Conservation (phyloP, 2,888 invertebrate genomes). For the Lasioglossum marginatum region DNA sequence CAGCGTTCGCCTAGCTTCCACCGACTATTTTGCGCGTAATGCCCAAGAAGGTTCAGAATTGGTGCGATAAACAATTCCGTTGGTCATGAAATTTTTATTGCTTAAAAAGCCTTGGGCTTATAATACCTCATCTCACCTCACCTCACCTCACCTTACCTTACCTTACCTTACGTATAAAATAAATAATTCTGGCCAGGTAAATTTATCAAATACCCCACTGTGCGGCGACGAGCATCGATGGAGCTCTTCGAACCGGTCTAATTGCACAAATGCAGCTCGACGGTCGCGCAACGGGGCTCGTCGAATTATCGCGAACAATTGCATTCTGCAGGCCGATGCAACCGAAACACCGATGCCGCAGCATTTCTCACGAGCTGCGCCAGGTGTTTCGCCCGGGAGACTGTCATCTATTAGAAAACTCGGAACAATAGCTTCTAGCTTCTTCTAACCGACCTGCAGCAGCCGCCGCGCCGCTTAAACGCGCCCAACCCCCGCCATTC, state of each 20-base stretch:
- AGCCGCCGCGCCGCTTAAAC: background rate
- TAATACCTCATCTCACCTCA: no score
- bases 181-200: no score
- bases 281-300: background rate
- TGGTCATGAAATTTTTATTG: background rate
- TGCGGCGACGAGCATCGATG: slow-evolving; percentile 16
- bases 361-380: background rate
- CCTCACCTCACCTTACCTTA: no score
- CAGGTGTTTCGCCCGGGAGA: background rate
- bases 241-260: background rate
- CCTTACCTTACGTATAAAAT: no score
- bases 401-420: slow-evolving; percentile 5
- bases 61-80: background rate
- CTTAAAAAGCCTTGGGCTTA: no score
- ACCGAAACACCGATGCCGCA: background rate
- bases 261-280: slow-evolving; percentile 8
- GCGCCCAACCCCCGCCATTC: background rate
- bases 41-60: background rate
- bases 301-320: slow-evolving; percentile 28
- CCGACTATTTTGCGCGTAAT: background rate
- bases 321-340: background rate
- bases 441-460: background rate
- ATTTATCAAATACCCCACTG: no score
- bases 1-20: background rate
- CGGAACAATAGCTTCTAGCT: slow-evolving; percentile 9